Percentiles rank a stretch among this genome's conserved stretches.
Evolutionary conservation across 2,113 vertebrate genomes (phyloP).

Genomic region (Megalops atlanticus): DNA sequence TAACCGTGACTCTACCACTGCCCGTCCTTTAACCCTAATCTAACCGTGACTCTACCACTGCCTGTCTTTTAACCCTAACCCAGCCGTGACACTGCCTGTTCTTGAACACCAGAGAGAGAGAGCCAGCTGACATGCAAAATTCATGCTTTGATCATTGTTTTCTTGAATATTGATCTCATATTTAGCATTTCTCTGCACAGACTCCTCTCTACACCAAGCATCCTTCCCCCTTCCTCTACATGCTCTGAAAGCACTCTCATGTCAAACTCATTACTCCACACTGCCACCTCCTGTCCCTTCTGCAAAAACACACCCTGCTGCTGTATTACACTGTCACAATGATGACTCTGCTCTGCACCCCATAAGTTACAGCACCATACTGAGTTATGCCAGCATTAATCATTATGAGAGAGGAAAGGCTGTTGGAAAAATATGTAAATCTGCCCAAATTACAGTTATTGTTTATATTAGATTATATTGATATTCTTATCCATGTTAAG

Average conservation of each 20-base stretch:
- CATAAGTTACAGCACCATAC: not conserved
- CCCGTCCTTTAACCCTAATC: not conserved
- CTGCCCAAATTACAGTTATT: not conserved
- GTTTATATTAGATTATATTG: not conserved
- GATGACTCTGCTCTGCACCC: not conserved
- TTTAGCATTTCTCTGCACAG: too few relatives aligned
- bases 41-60: not conserved
- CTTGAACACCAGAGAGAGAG: not conserved
- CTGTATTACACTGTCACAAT: not conserved
- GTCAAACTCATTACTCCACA: not conserved
- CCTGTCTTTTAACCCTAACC: not conserved
- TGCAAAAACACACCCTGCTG: not conserved
- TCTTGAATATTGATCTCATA: too few relatives aligned
- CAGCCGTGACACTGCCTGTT: not conserved
- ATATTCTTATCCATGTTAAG: not conserved
- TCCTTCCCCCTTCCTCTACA: not conserved
- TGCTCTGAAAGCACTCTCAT: not conserved
- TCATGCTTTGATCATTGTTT: too few relatives aligned
- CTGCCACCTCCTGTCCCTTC: not conserved
- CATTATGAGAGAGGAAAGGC: not conserved
- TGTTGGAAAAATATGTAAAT: not conserved
- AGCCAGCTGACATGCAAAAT: not conserved
- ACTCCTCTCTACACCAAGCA: not conserved
- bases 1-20: constrained; percentile 9
- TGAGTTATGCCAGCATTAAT: not conserved